Evolutionary conservation across 1,140 invertebrate species (phyloP).

Genomic region (Drosophila murphyi): DNA sequence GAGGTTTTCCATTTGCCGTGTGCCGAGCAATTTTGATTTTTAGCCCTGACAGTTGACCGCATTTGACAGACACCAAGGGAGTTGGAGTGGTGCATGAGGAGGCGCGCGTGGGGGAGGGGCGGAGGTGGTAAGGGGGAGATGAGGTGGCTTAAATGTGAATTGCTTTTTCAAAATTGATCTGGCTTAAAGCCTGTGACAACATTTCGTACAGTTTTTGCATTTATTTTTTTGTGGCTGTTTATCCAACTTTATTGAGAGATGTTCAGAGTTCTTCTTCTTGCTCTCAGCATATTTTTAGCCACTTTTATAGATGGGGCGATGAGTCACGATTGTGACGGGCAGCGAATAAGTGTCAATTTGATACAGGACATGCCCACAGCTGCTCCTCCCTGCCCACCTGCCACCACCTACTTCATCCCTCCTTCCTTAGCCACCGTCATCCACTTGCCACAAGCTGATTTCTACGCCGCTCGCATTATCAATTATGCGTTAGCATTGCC

Average conservation of each 20-base stretch:
- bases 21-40: conserved; percentile 58
- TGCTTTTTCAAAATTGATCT: conserved; percentile 15
- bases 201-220: not conserved
- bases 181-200: not conserved
- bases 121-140: no score
- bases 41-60: conserved; percentile 58
- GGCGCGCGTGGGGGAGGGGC: no score
- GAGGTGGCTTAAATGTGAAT: conserved; percentile 20
- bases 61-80: conserved; percentile 60
- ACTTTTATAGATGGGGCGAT: not conserved
- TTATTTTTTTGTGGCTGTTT: not conserved
- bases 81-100: conserved; percentile 13
- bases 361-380: conserved; percentile 37
- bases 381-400: not conserved
- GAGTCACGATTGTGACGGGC: conserved; percentile 22
- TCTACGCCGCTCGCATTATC: conserved; percentile 73
- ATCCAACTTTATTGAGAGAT: not conserved
- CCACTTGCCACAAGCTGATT: conserved; percentile 18
- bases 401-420: not conserved
- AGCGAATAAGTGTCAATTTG: conserved; percentile 64
- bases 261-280: not conserved
- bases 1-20: conserved; percentile 59
- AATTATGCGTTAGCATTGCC: conserved; percentile 75
- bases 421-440: not conserved
- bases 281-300: not conserved